Conservation (phyloP, 2,888 invertebrate genomes). For the Dermolepida albohirtum region DNA sequence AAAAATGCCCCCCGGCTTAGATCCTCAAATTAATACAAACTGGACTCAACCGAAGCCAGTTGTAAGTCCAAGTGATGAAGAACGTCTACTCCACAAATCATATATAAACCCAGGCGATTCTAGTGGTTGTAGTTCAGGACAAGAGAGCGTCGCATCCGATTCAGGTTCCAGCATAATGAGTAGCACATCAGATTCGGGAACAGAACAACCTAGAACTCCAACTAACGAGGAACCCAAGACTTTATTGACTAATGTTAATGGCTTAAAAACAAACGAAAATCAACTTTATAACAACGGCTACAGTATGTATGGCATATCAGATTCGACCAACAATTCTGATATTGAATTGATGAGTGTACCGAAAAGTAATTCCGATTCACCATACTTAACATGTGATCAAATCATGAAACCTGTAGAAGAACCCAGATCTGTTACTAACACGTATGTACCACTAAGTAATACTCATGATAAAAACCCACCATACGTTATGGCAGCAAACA, state of each 20-base stretch:
- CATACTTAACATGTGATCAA: slow-evolving; percentile 20
- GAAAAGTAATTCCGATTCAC: background rate
- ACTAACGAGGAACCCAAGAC: slow-evolving; percentile 52
- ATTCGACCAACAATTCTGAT: slow-evolving; percentile 5
- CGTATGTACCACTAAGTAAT: slow-evolving; percentile 17
- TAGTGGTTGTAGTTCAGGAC: slow-evolving; percentile 70
- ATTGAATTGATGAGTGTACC: slow-evolving; percentile 15
- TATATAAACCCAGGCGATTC: slow-evolving; percentile 63
- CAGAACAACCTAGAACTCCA: slow-evolving; percentile 59
- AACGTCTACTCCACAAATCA: slow-evolving; percentile 55
- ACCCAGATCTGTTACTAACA: slow-evolving; percentile 9
- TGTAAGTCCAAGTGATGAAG: slow-evolving; percentile 51
- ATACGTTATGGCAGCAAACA: slow-evolving; percentile 58
- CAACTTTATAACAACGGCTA: slow-evolving; percentile 22
- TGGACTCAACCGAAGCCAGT: slow-evolving; percentile 29
- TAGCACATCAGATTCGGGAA: slow-evolving; percentile 65
- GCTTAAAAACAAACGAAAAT: background rate
- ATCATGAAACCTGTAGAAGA: slow-evolving; percentile 3
- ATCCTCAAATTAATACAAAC: slow-evolving; percentile 43
- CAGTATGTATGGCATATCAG: slow-evolving; percentile 20
- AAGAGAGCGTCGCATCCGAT: slow-evolving; percentile 70
- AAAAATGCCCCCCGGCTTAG: slow-evolving; percentile 75
- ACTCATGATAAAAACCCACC: slow-evolving; percentile 48
- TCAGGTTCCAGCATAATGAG: slow-evolving; percentile 68
- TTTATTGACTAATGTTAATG: slow-evolving; percentile 5